These are phyloP conservation scores for Haliclona indistincta DNA, from an alignment of 37 sponge, comb jelly and placozoan species.

Conservation along the genomic window DNA sequence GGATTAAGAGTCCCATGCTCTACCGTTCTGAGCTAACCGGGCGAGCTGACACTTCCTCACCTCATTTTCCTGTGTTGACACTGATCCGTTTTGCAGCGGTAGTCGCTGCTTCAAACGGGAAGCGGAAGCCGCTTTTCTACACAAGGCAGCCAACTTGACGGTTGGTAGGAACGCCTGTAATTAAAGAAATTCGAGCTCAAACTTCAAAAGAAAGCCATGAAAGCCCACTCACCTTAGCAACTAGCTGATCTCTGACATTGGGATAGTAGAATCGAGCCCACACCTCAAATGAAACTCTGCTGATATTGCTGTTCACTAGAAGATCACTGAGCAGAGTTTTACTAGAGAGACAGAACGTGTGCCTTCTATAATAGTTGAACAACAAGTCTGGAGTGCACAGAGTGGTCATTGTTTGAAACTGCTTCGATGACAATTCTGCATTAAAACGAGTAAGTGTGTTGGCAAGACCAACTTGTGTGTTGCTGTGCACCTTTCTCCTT, in stretches of 20 bases:
- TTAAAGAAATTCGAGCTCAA: background rate
- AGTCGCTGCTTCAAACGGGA: no score
- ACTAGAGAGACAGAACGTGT: slow-evolving; percentile 46
- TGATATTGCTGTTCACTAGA: slow-evolving; percentile 24
- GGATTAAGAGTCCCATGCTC: no score
- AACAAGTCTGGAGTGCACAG: slow-evolving; percentile 67
- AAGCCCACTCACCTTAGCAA: slow-evolving; percentile 77
- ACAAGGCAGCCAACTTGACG: slow-evolving; percentile 80
- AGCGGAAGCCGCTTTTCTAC: no score
- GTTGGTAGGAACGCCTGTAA: slow-evolving; percentile 67
- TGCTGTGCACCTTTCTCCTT: no score
- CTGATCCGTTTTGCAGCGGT: no score
- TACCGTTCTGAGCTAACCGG: no score
- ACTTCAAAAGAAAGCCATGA: no score
- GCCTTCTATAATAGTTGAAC: slow-evolving; percentile 40
- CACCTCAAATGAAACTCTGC: slow-evolving; percentile 78
- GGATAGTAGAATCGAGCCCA: slow-evolving; percentile 93
- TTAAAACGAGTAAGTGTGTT: no score
- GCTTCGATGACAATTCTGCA: slow-evolving; percentile 13
- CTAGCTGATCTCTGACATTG: slow-evolving; percentile 87
- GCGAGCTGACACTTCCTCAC: no score
- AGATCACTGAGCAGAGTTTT: slow-evolving; percentile 36
- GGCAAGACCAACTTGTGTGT: no score
- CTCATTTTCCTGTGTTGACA: no score
- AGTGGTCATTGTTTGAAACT: slow-evolving; percentile 55